Base-by-base conservation (phyloP, 2,888 invertebrate species). In the Melinaea marsaeus region DNA sequence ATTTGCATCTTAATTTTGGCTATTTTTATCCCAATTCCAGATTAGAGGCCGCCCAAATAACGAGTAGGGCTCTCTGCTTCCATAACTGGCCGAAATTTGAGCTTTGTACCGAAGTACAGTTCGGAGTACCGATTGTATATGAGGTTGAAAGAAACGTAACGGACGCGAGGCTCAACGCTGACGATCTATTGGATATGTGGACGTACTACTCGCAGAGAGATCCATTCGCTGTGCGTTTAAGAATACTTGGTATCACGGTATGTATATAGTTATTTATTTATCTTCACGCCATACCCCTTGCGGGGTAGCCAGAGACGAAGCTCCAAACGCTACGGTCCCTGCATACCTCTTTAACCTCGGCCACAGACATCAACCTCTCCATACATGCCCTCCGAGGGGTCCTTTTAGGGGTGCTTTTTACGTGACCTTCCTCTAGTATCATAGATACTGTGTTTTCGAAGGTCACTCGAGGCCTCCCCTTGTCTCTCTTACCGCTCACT, bases 51-150 rank as follows among this genome's bases (percentile, higher is more conserved):
- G 83, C 88, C 0, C 83, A 85, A 66, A 84, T 89, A 59, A 81
- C 78, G 0, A 73, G 75, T 37, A 73, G 77, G 0, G 73, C 77
- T 0, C 66, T 80, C 13, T 91, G 91, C 76, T 85, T 82, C 67
- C 75, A 86, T 67, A 78, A 83, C 69, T 91, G 91, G 91, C 91
- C 90, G 0, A 75, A 78, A 60, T 84, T 75, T 63, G 83, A 85
- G 66, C 72, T 69, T 13, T 91, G 91, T 68, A 74, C 81, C 0
- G 78, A 80, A 33, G 79, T 91, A 4, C 76, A 72, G 45, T 88
- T 88, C 72, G 85, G 84, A 0, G 81, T 90, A 0, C 81, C 86
- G 0, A 78, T 91, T 33, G 74, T 75, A 22, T 84, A 82, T 0
- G 83, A 80, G 0, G 79, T 75, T 0, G 73, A 74, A 0, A 65